These are phyloP conservation scores for Drosophila seclusa DNA, from an alignment of 2,888 invertebrate genomes.

Conservation along the genomic window DNA sequence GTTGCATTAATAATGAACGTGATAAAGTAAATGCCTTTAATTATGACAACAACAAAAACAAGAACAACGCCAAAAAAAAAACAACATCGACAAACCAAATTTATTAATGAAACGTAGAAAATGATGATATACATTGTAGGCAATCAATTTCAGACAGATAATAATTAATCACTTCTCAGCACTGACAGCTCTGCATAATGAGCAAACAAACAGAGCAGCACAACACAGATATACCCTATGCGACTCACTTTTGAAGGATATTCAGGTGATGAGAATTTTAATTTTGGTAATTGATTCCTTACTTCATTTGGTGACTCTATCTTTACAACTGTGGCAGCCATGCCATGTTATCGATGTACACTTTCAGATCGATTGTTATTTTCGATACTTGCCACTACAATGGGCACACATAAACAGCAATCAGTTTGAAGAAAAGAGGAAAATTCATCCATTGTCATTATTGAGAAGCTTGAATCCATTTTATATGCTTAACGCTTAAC, in stretches of 20 bases:
- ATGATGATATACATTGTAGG: neutral
- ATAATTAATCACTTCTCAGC: constrained; percentile 1
- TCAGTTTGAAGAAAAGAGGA: neutral
- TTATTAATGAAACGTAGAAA: constrained; percentile 13
- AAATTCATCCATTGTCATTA: constrained; percentile 22
- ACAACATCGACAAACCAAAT: neutral
- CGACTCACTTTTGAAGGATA: neutral
- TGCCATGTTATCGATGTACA: neutral
- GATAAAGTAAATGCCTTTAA: constrained; percentile 35
- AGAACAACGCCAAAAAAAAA: neutral
- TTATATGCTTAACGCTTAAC: constrained; percentile 15
- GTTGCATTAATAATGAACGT: constrained; percentile 45
- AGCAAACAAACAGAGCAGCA: neutral
- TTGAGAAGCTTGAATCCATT: constrained; percentile 17
- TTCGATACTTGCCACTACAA: neutral
- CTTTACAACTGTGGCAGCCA: neutral
- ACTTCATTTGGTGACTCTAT: neutral
- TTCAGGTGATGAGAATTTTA: neutral
- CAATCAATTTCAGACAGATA: neutral
- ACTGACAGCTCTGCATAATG: neutral
- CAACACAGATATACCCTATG: neutral
- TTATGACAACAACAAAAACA: neutral
- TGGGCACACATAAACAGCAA: neutral
- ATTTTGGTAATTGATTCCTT: neutral
- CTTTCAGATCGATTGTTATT: neutral